Conservation (phyloP, 2,797 vertebrate species). For the Betta splendens region DNA sequence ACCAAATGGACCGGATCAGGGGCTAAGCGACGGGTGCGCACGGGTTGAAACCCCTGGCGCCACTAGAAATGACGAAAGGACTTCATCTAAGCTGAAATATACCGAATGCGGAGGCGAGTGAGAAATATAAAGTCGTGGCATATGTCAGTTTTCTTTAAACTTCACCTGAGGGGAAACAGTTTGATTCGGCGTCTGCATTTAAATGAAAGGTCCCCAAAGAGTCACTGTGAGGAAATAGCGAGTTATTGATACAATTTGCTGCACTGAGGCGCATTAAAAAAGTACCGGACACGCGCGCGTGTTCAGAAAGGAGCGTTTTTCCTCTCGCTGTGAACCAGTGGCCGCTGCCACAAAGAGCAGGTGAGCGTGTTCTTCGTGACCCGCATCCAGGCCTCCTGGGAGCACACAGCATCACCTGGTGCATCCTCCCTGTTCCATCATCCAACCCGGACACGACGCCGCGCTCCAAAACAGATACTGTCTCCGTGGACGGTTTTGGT, state of each 20-base stretch:
- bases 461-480: conserved; percentile 35
- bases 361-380: conserved; percentile 34
- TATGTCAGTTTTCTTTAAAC: background rate
- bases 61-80: conserved; percentile 5
- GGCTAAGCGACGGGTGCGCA: conserved; percentile 4
- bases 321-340: conserved; percentile 2
- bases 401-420: no score
- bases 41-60: conserved; percentile 20
- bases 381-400: conserved; percentile 15
- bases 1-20: conserved; percentile 22
- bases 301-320: background rate
- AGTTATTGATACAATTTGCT: no score
- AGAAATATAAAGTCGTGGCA: no score
- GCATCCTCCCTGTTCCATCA: background rate
- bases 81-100: conserved; percentile 2
- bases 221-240: no score
- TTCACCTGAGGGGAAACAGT: no score
- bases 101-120: background rate
- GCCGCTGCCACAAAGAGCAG: conserved; percentile 11
- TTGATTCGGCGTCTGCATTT: no score
- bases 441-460: conserved; percentile 34
- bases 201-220: background rate
- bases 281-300: background rate
- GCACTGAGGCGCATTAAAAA: no score
- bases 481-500: conserved; percentile 36